Conservation (phyloP, 1,140 invertebrate species). For the Nasonia longicornis region DNA sequence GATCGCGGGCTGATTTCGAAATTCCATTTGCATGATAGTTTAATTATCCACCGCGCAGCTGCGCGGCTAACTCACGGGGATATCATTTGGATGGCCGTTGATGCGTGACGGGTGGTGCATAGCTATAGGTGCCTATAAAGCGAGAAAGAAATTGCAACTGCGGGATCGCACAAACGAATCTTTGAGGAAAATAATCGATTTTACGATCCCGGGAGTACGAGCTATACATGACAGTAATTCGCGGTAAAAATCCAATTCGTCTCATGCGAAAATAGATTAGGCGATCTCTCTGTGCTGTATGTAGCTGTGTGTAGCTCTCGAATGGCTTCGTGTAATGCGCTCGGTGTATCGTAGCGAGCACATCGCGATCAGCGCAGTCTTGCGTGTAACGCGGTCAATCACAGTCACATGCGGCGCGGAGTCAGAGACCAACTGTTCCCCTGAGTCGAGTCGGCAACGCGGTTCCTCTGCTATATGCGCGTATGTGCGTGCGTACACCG, state of each 20-base stretch:
- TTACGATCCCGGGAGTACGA: background rate
- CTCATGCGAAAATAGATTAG: constrained; percentile 41
- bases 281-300: background rate
- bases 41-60: constrained; percentile 43
- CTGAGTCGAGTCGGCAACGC: constrained; percentile 36
- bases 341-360: background rate
- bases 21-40: constrained; percentile 39
- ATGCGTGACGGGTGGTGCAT: background rate
- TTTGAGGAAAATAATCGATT: background rate
- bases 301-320: background rate
- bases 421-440: constrained; percentile 57
- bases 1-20: constrained; percentile 19
- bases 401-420: constrained; percentile 53
- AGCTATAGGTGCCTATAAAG: background rate
- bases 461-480: background rate
- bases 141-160: background rate
- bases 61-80: constrained; percentile 31
- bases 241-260: constrained; percentile 29
- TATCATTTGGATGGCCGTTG: constrained; percentile 38
- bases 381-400: constrained; percentile 56
- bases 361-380: constrained; percentile 54
- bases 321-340: constrained; percentile 31
- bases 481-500: background rate
- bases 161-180: background rate
- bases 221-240: background rate